phyloP scores from a whole-genome alignment of 1,140 invertebrate genomes.

The Drosophila bocki region DNA sequence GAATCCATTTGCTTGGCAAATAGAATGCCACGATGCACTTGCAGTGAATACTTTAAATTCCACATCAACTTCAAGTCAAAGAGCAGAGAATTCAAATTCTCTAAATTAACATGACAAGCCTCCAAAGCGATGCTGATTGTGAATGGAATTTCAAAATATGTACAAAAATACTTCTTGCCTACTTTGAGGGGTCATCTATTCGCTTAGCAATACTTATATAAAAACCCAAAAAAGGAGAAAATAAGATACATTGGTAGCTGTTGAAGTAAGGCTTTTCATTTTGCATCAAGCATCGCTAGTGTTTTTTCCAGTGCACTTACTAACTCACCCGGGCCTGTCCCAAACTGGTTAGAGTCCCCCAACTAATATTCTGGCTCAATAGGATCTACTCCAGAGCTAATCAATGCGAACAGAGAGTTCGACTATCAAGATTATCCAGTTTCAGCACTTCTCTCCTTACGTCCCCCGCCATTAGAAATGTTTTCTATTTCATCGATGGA shows the following conservation, averaged over 20 bases:
- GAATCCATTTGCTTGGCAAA: conserved; percentile 34
- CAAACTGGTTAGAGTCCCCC: conserved; percentile 20
- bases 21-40: conserved; percentile 29
- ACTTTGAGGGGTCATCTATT: background rate
- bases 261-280: too few species aligned
- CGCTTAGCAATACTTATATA: background rate
- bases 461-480: conserved; percentile 33
- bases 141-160: conserved; percentile 2
- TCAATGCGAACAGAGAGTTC: conserved; percentile 31
- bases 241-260: background rate
- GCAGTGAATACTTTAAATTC: conserved; percentile 9
- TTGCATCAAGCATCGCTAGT: too few species aligned
- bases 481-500: conserved; percentile 44
- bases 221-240: background rate
- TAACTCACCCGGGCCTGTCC: background rate
- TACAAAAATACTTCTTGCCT: background rate
- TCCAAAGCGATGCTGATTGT: background rate
- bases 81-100: conserved; percentile 10
- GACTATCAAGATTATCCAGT: conserved; percentile 49
- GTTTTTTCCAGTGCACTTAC: conserved; percentile 3
- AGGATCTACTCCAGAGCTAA: conserved; percentile 26
- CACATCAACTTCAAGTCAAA: conserved; percentile 11
- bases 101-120: background rate
- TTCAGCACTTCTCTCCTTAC: conserved; percentile 21
- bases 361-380: conserved; percentile 39